Evolutionary conservation across 2,113 vertebrate species (phyloP).

Genomic region (Zosterops lateralis): DNA sequence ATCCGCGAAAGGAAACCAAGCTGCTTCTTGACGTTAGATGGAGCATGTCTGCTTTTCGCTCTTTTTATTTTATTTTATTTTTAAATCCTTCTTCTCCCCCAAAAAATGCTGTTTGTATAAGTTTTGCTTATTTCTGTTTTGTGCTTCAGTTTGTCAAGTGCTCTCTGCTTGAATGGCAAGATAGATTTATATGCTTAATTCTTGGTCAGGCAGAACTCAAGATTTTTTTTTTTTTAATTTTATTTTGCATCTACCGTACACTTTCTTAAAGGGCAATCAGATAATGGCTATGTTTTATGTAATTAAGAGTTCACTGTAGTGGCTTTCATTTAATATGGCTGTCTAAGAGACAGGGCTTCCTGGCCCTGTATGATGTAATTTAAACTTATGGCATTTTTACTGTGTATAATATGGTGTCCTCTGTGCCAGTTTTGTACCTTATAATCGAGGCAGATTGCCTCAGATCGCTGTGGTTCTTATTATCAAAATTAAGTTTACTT

Average conservation of each 20-base stretch:
- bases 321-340: slow-evolving; percentile 93
- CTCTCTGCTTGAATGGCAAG: slow-evolving; percentile 87
- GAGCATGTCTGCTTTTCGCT: slow-evolving; percentile 79
- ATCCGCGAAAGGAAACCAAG: slow-evolving; percentile 83
- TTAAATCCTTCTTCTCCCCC: neutral
- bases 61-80: neutral
- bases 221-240: slow-evolving; percentile 33
- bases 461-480: slow-evolving; percentile 94
- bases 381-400: slow-evolving; percentile 99
- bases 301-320: slow-evolving; percentile 89
- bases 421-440: slow-evolving; percentile 99
- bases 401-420: slow-evolving; percentile 96
- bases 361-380: slow-evolving; percentile 88
- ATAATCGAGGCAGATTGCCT: slow-evolving; percentile 89
- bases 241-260: slow-evolving; percentile 83
- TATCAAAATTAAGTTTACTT: slow-evolving; percentile 99
- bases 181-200: slow-evolving; percentile 83
- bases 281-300: slow-evolving; percentile 86
- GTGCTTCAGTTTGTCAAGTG: slow-evolving; percentile 88
- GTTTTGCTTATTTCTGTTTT: slow-evolving; percentile 82
- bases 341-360: slow-evolving; percentile 86
- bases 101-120: slow-evolving; percentile 75
- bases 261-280: slow-evolving; percentile 90
- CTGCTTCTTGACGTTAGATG: slow-evolving; percentile 92
- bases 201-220: slow-evolving; percentile 81